Base-by-base conservation (phyloP, 2,888 invertebrate genomes). In the Automeris io region DNA sequence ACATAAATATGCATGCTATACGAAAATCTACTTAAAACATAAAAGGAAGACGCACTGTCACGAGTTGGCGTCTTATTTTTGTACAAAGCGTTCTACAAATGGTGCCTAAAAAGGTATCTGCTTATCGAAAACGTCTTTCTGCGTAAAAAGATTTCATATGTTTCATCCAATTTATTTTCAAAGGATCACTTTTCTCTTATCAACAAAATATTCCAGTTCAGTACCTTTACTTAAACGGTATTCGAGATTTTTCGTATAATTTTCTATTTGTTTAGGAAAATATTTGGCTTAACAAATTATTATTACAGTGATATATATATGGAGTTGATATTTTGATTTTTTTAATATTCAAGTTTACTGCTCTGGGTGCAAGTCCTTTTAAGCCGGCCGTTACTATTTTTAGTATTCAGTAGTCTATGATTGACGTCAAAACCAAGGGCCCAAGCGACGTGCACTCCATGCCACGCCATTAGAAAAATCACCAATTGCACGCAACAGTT, bases 91-190 rank as follows among this genome's bases (percentile, higher is more conserved):
- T 44, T 37, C 16, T 29, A 7, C 21, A 33, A 34, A 12, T 36
- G 7, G 9, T n/a, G 13, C 13, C 29, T 12, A 11, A 23, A 21
- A 34, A 13, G 12, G 18, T 7, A 35, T 19, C 23, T 12, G 29
- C 29, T 31, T 39, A 16, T 24, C 35, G 32, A 19, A 32, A 35
- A 24, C 16, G 12, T 40, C 8, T 23, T 35, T 31, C 25, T 25
- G 2, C 21, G 11, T 33, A 22, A 34, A 22, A 38, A 24, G 38
- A 33, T 22, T 29, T 38, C 16, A 39, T 33, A 39, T 29, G 23
- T 34, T 32, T 25, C 40, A 39, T 33, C 32, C 32, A 24, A 31
- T 24, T 39, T 40, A 34, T 25, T 34, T 35, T 39, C 33, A 35
- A 35, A 39, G 34, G 26, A 26, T 19, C 31, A 29, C 13, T 16